A percentile compares a stretch with the other conserved stretches of the same genome.
phyloP scores from a whole-genome alignment of 2,888 invertebrate genomes.

The Eurytoma californica region DNA sequence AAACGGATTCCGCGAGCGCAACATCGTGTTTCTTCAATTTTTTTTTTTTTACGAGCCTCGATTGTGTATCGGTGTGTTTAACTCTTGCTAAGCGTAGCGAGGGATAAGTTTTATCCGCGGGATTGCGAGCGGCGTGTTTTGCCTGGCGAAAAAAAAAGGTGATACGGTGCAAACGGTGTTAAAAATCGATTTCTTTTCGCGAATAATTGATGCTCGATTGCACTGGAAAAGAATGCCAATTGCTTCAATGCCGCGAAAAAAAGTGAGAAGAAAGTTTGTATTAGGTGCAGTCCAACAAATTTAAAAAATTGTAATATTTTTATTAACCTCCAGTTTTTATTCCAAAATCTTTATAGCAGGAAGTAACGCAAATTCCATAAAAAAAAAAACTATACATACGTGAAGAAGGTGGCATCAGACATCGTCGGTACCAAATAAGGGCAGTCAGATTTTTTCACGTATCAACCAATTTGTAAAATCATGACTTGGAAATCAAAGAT shows the following conservation, averaged over 20 bases:
- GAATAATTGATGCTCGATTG: conserved; percentile 26
- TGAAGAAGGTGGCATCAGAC: too few species aligned
- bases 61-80: conserved; percentile 1
- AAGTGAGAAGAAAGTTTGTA: too few species aligned
- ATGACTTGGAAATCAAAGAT: too few species aligned
- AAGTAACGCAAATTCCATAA: too few species aligned
- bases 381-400: too few species aligned
- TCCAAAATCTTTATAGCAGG: too few species aligned
- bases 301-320: too few species aligned
- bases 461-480: too few species aligned
- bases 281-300: too few species aligned
- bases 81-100: neutral
- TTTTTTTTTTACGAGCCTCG: neutral
- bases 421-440: too few species aligned
- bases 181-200: conserved; percentile 27
- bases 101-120: neutral
- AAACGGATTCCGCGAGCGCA: neutral
- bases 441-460: too few species aligned
- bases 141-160: neutral
- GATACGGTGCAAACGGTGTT: conserved; percentile 4
- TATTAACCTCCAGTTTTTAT: too few species aligned
- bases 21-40: neutral
- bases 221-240: neutral
- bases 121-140: neutral
- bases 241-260: neutral